Base-by-base conservation (phyloP, 2,113 vertebrate species). In the Oreotrochilus melanogaster region DNA sequence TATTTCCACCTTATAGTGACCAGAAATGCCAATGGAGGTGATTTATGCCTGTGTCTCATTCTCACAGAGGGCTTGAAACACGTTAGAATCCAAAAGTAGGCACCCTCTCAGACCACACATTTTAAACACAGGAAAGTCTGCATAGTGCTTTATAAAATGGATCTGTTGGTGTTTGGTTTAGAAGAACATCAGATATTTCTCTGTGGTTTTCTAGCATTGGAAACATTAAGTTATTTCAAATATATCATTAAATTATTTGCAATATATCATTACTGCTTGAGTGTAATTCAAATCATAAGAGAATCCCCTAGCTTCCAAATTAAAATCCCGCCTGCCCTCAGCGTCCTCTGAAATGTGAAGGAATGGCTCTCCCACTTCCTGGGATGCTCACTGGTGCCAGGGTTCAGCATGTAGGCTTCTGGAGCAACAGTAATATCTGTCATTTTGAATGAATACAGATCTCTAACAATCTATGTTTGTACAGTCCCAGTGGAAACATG, bases 371-470 rank as follows among this genome's bases (percentile, higher is more conserved):
- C 25, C 66, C 50, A 35, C 9, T 88, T 95, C 42, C 92, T 64
- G 78, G 39, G 92, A 62, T 83, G 62, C 56, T 78, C 21, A 60
- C 48, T 60, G 15, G 67, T 84, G 81, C 71, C 87, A 75, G 89
- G 78, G 74, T 76, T 96, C 86, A 95, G 78, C 58, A 18, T 85
- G 54, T 83, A 83, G 81, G 75, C 76, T 93, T 92, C 54, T 75
- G 66, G 47, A 85, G 87, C 58, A 76, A 70, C 82, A 92, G 87
- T 82, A 88, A 92, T 95, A 95, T 90, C 79, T 97, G 89, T 94
- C 78, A 95, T 97, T 97, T 95, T 92, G 91, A 94, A 95, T 97
- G 84, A 97, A 94, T 73, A 97, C 82, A 95, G 92, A 95, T 97
- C 79, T 78, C 86, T 93, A 86, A 47, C 93, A 89, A 94, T 96